Base-by-base conservation (phyloP, 2,113 vertebrate genomes). In the Scomber colias region DNA sequence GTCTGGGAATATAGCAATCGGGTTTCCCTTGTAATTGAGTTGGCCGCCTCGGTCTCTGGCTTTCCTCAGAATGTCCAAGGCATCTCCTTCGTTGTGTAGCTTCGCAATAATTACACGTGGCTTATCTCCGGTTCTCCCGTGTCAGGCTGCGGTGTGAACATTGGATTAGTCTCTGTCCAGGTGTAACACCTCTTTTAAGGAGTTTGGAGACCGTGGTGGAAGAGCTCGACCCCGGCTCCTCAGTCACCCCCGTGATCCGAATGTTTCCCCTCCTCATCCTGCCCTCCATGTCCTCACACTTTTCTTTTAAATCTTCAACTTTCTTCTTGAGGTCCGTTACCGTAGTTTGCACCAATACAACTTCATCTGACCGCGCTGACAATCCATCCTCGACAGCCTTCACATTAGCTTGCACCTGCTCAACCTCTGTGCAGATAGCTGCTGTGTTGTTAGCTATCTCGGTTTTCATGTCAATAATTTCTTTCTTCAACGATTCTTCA, bases 111-210 rank as follows among this genome's bases (percentile, higher is more conserved):
- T 35, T 6, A 35, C 31, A 35, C 31, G 4, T 2, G 54, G 69
- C 2, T 27, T 27, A 3, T 27, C 24, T 27, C 24, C 24, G 24
- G 24, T 1, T 48, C 14, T 71, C n/a, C 69, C 27, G 40, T 48
- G 40, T 46, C 35, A 71, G 44, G 55, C 54, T 71, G 40, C 44
- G 69, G 13, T 71, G 69, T 59, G 69, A 71, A 19, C 69, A 12
- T 3, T 71, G 30, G 5, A 70, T 45, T n/a, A 9, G 8, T 31
- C 65, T 53, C 14, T 51, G 21, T 71, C 55, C 53, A 71, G 2
- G 3, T 48, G 53, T 3, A 71, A 48, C 5, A 57, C 13, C 27
- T 31, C 19, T 19, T 51, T 15, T 67, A 5, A 49, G 44, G 30
- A 56, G n/a, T 56, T 56, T 56, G 11, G 54, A 56, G 12, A 24